Evolutionary conservation across 2,888 invertebrate genomes (phyloP).

Genomic region (Blastobasis lacticolella): DNA sequence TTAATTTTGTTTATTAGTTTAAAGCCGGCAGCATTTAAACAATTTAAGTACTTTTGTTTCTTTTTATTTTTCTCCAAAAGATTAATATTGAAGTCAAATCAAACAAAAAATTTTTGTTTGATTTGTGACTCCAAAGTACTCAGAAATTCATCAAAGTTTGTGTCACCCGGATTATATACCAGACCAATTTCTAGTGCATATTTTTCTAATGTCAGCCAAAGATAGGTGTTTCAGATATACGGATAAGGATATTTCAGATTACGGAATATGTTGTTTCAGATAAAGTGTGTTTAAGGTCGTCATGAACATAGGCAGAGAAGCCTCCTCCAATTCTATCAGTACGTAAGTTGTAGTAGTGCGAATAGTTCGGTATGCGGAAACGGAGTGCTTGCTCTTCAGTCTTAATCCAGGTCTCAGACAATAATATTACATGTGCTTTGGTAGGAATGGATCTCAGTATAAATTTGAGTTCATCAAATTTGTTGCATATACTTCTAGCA

Average conservation of each 20-base stretch:
- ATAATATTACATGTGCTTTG: constrained; percentile 10
- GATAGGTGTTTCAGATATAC: constrained; percentile 17
- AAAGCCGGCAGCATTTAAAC: constrained; percentile 6
- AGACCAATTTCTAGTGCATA: too few species aligned
- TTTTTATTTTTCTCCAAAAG: constrained; percentile 7
- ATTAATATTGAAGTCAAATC: constrained; percentile 15
- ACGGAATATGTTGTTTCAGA: constrained; percentile 8
- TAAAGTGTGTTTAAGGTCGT: constrained; percentile 11
- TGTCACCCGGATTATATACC: too few species aligned
- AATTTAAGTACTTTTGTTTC: constrained; percentile 4
- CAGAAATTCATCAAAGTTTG: constrained; percentile 8
- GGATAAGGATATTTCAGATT: too few species aligned
- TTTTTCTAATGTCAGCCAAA: constrained; percentile 15
- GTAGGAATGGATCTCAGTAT: constrained; percentile 10
- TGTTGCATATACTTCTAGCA: too few species aligned
- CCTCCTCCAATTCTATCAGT: constrained; percentile 19
- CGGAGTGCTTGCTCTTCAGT: constrained; percentile 5
- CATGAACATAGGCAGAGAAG: constrained; percentile 17
- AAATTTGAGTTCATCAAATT: constrained; percentile 15
- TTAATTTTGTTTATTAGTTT: constrained; percentile 9
- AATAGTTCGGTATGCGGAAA: constrained; percentile 9
- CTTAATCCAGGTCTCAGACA: constrained; percentile 17
- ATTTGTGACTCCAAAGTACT: constrained; percentile 10
- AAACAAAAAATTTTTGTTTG: constrained; percentile 11
- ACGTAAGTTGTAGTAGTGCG: constrained; percentile 18